Evolutionary conservation across 1,140 invertebrate genomes (phyloP), one percentile per base, ranked within the genome.

Genomic region (Micrasema minimum): DNA sequence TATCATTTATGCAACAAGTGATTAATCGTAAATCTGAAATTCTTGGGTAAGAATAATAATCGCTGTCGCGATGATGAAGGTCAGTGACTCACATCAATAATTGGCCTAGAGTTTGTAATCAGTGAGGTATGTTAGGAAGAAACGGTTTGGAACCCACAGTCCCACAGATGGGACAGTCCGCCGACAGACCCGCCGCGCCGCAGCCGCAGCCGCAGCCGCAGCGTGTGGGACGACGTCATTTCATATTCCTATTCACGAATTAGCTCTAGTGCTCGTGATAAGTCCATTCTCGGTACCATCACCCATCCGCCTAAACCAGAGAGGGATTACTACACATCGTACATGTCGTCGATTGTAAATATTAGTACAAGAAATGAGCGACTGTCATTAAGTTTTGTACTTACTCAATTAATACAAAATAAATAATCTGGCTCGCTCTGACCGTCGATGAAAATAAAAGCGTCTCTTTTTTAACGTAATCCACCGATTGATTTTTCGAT

Each of bases 161-260:
- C n/a, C 26, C 26, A 31, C 26, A 4, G 26, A 7, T 7, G 26
- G 26, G 26, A 31, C 26, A 31, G n/a, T n/a, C n/a, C n/a, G n/a
- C n/a, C n/a, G n/a, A n/a, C n/a, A n/a, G n/a, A n/a, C n/a, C n/a
- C n/a, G n/a, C n/a, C 26, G 26, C 3, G 26, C 2, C 26, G 3
- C 26, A 7, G 7, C 26, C 26, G 26, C 3, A 7, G 26, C 26
- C 26, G 26, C 3, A 31, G 45, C 1, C 2, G 45, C 1, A 14
- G 12, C 50, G 66, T 55, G 68, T 71, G 72, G 72, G 72, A 65
- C 37, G 48, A 46, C 64, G 14, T 71, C 70, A 67, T 71, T 69
- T 66, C 72, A 68, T 71, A 74, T 70, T 68, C 53, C 38, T 66
- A 71, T 68, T 71, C 72, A 74, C 68, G 71, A 71, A 74, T 74